phyloP scores from a whole-genome alignment of 2,113 vertebrate genomes.

The Anthoscopus minutus region DNA sequence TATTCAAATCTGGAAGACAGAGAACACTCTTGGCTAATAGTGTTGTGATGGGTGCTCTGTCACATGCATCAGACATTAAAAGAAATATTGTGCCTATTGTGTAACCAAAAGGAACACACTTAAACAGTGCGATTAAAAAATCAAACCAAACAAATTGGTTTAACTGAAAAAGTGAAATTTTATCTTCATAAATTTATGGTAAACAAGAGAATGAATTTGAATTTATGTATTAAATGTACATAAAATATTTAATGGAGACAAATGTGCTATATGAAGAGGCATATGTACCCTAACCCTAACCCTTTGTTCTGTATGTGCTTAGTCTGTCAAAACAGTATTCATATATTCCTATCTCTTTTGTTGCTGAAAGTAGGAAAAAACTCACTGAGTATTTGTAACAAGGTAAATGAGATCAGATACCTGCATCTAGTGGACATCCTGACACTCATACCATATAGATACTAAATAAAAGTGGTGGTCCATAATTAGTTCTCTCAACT shows the following conservation, averaged over 20 bases:
- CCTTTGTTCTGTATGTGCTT: too few relatives aligned
- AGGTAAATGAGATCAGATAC: not conserved
- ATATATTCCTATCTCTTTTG: not conserved
- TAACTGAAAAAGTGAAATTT: not conserved
- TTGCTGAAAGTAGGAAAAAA: not conserved
- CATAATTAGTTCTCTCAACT: conserved; percentile 7
- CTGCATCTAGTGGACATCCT: not conserved
- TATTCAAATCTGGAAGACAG: not conserved
- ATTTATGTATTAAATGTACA: not conserved
- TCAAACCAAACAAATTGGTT: not conserved
- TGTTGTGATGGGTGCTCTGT: not conserved
- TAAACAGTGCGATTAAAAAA: not conserved
- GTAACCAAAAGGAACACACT: not conserved
- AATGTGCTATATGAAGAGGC: not conserved
- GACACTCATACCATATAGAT: not conserved
- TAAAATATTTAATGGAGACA: not conserved
- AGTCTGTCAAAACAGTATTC: not conserved
- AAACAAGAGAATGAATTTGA: not conserved
- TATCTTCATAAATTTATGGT: not conserved
- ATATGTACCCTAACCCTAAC: too few relatives aligned
- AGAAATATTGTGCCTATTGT: not conserved
- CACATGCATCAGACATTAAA: not conserved
- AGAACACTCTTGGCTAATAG: not conserved
- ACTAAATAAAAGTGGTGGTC: not conserved
- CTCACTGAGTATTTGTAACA: not conserved